phyloP scores from a whole-genome alignment of 2,797 vertebrate species.

The Adrianichthys oophorus region DNA sequence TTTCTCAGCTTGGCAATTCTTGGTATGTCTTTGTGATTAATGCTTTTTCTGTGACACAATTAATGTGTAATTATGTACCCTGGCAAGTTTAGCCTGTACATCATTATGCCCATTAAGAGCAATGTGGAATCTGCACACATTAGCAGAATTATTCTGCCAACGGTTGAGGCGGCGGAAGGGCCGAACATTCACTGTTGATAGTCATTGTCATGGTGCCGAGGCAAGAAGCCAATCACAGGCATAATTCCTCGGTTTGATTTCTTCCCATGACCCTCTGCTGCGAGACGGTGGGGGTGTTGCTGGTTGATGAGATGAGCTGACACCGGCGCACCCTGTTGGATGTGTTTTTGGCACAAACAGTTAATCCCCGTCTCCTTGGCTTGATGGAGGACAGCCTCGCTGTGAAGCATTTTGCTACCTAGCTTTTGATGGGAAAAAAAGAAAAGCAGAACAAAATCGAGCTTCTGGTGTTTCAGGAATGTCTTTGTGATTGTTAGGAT shows the following conservation, averaged over 20 bases:
- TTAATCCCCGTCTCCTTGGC: slow-evolving; percentile 55
- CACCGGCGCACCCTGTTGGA: slow-evolving; percentile 35
- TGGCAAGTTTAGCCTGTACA: slow-evolving; percentile 85
- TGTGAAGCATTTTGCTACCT: slow-evolving; percentile 26
- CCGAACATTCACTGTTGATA: slow-evolving; percentile 55
- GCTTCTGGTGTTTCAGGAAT: slow-evolving; percentile 10
- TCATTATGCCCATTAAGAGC: slow-evolving; percentile 89
- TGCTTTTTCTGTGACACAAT: slow-evolving; percentile 93
- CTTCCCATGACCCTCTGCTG: slow-evolving; percentile 64
- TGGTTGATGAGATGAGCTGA: slow-evolving; percentile 59
- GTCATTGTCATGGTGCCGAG: slow-evolving; percentile 51
- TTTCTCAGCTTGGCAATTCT: slow-evolving; percentile 88
- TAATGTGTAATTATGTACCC: slow-evolving; percentile 94
- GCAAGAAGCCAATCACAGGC: slow-evolving; percentile 58
- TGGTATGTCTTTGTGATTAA: slow-evolving; percentile 94
- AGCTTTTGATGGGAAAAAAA: background rate
- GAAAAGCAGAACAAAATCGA: background rate
- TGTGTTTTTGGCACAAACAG: slow-evolving; percentile 56
- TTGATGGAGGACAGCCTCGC: slow-evolving; percentile 38
- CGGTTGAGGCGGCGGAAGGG: slow-evolving; percentile 41
- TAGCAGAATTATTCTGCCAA: slow-evolving; percentile 87
- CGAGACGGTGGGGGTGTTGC: slow-evolving; percentile 34
- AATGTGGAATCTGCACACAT: slow-evolving; percentile 90
- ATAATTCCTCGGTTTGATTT: slow-evolving; percentile 74
- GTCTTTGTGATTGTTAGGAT: slow-evolving; percentile 24